Evolutionary conservation across 1,140 invertebrate species (phyloP).

Genomic region (Ostrea edulis): DNA sequence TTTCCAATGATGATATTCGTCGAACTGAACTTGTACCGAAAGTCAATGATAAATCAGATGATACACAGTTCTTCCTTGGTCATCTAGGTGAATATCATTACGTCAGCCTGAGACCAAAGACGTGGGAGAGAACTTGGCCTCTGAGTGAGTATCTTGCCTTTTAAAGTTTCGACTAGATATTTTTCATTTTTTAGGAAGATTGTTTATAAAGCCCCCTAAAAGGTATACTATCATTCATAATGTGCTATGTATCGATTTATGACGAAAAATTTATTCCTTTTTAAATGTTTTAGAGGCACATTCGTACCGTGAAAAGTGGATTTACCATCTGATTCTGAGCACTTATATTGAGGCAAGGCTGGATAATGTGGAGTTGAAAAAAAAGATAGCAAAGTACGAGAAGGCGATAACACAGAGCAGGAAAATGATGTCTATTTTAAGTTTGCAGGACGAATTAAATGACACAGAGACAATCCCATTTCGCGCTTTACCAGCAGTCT

Average conservation of each 20-base stretch:
- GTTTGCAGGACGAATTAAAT: background rate
- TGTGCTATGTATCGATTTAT: background rate
- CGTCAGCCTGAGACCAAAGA: constrained; percentile 40
- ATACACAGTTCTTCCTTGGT: constrained; percentile 33
- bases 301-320: background rate
- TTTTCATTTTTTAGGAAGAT: too few relatives aligned
- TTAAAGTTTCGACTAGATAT: background rate
- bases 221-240: background rate
- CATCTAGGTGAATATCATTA: constrained; percentile 51
- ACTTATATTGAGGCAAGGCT: constrained; percentile 2
- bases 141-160: constrained; percentile 27
- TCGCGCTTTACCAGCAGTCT: background rate
- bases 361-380: background rate
- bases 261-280: background rate
- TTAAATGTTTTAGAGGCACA: background rate
- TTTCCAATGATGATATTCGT: background rate
- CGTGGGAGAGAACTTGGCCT: constrained; percentile 39
- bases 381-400: background rate
- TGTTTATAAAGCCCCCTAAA: too few relatives aligned
- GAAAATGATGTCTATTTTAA: background rate
- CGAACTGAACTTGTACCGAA: constrained; percentile 23
- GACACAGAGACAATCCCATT: background rate
- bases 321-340: background rate
- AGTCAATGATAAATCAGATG: background rate
- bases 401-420: background rate